These are phyloP conservation scores for Salvelinus alpinus DNA, from an alignment of 2,113 vertebrate genomes.

Conservation along the genomic window DNA sequence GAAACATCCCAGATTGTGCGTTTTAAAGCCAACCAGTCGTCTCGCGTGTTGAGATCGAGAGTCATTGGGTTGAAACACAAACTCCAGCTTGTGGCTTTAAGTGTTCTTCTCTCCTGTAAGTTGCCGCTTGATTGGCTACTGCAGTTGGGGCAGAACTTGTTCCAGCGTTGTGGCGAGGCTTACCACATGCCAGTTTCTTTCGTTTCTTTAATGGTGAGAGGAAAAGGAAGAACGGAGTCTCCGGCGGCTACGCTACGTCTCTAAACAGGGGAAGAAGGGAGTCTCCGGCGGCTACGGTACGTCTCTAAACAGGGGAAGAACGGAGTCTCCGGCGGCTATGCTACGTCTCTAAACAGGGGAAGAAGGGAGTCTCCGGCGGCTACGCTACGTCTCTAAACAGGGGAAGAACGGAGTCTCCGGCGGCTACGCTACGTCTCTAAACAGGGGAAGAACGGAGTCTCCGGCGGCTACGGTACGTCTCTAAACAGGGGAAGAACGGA, in stretches of 20 bases:
- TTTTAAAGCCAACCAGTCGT: too few species aligned
- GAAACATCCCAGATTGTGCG: too few species aligned
- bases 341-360: slow-evolving; percentile 54
- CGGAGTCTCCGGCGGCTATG: too few species aligned
- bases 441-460: too few species aligned
- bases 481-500: slow-evolving; percentile 29
- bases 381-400: too few species aligned
- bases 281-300: too few species aligned
- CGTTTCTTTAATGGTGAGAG: slow-evolving; percentile 53
- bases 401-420: too few species aligned
- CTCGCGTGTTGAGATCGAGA: too few species aligned
- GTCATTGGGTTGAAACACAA: not conserved
- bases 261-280: too few species aligned
- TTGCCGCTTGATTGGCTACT: slow-evolving; percentile 47
- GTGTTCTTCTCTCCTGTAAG: slow-evolving; percentile 17
- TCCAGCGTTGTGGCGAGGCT: slow-evolving; percentile 40
- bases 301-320: too few species aligned
- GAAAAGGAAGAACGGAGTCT: slow-evolving; percentile 19
- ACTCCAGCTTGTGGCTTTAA: slow-evolving; percentile 13
- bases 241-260: not conserved
- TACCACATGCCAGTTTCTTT: slow-evolving; percentile 22
- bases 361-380: slow-evolving; percentile 8
- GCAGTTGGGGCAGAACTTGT: slow-evolving; percentile 51
- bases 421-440: too few species aligned
- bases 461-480: slow-evolving; percentile 10